These are phyloP conservation scores for Scytalopus superciliaris DNA, from an alignment of 2,113 vertebrate genomes.

Conservation along the genomic window DNA sequence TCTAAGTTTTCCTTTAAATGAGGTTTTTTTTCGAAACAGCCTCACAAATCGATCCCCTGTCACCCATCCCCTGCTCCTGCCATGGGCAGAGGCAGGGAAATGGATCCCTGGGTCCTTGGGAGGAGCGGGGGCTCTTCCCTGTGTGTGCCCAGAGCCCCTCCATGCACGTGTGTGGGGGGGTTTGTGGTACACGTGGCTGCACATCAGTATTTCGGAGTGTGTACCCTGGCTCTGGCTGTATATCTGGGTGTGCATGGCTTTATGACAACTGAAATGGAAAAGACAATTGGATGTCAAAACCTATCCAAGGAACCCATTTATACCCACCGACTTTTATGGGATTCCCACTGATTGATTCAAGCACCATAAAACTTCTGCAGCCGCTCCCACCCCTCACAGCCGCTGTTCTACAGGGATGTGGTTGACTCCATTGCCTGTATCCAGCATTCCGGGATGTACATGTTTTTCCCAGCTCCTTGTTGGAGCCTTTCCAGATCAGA, in stretches of 20 bases:
- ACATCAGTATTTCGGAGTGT: not conserved
- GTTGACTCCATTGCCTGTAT: not conserved
- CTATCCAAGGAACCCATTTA: slow-evolving; percentile 48
- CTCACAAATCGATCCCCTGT: slow-evolving; percentile 31
- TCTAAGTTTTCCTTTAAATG: slow-evolving; percentile 10
- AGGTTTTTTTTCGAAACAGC: not conserved
- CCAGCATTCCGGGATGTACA: not conserved
- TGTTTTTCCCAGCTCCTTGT: slow-evolving; percentile 4
- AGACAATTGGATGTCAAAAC: slow-evolving; percentile 72
- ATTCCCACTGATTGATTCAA: slow-evolving; percentile 60
- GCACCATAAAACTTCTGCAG: slow-evolving; percentile 33
- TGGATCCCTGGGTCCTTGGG: not conserved
- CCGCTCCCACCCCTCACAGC: not conserved
- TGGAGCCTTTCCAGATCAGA: not conserved
- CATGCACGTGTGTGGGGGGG: not conserved
- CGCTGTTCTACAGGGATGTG: not conserved
- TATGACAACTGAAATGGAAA: slow-evolving; percentile 46
- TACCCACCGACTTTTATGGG: slow-evolving; percentile 55
- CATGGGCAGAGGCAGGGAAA: not conserved
- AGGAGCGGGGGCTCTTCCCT: accelerated
- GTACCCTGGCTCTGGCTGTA: not conserved
- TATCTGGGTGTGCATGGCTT: slow-evolving; percentile 3
- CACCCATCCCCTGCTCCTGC: not conserved
- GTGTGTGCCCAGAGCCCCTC: not conserved
- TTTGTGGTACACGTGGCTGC: not conserved